A percentile compares a stretch with the other conserved stretches of the same genome.
Evolutionary conservation across 2,113 vertebrate species (phyloP).

Genomic region (Strix uralensis): DNA sequence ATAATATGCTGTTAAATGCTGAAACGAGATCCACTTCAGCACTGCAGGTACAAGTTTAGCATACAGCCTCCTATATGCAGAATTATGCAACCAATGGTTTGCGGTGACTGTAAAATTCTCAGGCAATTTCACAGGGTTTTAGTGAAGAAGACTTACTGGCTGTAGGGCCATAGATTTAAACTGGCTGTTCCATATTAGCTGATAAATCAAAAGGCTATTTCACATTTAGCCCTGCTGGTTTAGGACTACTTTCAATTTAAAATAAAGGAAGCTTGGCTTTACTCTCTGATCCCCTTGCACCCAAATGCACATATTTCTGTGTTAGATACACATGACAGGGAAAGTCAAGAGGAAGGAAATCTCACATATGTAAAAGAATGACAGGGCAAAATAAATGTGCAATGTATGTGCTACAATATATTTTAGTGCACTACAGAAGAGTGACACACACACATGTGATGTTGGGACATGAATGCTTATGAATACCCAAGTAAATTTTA

Average conservation of each 20-base stretch:
- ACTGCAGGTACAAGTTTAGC: not conserved
- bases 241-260: not conserved
- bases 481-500: not conserved
- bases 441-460: not conserved
- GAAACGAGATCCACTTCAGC: not conserved
- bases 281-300: not conserved
- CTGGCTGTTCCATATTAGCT: not conserved
- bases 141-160: not conserved
- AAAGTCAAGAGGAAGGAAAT: constrained; percentile 53
- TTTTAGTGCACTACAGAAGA: not conserved
- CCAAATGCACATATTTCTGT: not conserved
- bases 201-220: not conserved
- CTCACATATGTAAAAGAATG: constrained; percentile 19
- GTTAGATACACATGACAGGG: not conserved
- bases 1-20: not conserved
- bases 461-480: not conserved
- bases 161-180: not conserved
- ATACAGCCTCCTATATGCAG: not conserved
- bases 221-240: not conserved
- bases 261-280: not conserved
- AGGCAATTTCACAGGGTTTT: not conserved
- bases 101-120: not conserved
- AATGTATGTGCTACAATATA: not conserved
- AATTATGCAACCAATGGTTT: not conserved
- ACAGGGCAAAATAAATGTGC: constrained; percentile 6